These are phyloP conservation scores for Catocala fraxini DNA, from an alignment of 2,888 invertebrate genomes.

Conservation along the genomic window DNA sequence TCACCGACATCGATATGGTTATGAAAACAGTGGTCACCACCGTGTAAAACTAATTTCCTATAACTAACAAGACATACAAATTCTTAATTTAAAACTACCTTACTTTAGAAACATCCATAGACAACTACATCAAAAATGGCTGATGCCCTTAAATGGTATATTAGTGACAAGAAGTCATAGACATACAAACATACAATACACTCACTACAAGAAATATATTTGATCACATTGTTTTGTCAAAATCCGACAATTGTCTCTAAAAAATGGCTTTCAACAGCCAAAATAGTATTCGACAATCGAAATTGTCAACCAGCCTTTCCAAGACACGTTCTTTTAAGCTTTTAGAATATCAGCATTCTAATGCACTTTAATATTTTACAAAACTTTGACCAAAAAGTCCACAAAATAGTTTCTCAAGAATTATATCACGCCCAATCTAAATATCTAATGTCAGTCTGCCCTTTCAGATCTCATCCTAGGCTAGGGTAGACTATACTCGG, in stretches of 20 bases:
- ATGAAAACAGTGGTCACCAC: neutral
- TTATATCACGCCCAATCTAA: neutral
- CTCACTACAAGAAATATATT: slow-evolving; percentile 14
- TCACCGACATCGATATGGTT: neutral
- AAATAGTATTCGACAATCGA: slow-evolving; percentile 21
- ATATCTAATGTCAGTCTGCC: slow-evolving; percentile 17
- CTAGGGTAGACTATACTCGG: neutral
- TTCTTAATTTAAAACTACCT: slow-evolving; percentile 3
- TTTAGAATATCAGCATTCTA: slow-evolving; percentile 12
- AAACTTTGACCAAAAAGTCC: slow-evolving; percentile 13
- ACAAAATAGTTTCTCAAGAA: slow-evolving; percentile 2
- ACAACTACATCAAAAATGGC: slow-evolving; percentile 6
- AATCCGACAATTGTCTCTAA: neutral
- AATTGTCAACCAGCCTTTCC: slow-evolving; percentile 23
- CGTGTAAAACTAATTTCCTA: neutral
- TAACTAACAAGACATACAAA: neutral
- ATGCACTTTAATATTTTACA: slow-evolving; percentile 6
- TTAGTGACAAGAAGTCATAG: slow-evolving; percentile 7
- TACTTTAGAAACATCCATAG: neutral
- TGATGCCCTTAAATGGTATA: neutral
- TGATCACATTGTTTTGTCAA: neutral
- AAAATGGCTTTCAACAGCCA: slow-evolving; percentile 26
- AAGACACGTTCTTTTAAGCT: slow-evolving; percentile 25
- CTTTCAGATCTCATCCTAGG: slow-evolving; percentile 1
- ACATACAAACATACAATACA: slow-evolving; percentile 24